Evolutionary conservation across 2,797 vertebrate species (phyloP).

Genomic region (Rhinophrynus dorsalis): DNA sequence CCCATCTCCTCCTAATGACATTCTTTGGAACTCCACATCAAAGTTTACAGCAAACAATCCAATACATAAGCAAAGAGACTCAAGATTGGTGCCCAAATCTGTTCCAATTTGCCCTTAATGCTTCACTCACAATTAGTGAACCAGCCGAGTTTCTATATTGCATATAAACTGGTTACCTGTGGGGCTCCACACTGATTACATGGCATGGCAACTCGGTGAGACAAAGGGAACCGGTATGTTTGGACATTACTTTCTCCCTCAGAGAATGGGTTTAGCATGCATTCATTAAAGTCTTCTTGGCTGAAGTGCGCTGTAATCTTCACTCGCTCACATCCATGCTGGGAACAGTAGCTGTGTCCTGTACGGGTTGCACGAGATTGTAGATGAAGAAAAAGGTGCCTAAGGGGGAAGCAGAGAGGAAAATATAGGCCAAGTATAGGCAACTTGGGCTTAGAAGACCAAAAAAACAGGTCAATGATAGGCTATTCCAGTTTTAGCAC

Average conservation of each 20-base stretch:
- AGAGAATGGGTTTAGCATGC: slow-evolving; percentile 44
- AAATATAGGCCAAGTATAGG: too few species aligned
- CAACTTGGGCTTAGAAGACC: too few species aligned
- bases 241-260: neutral
- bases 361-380: slow-evolving; percentile 44
- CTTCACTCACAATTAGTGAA: too few species aligned
- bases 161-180: slow-evolving; percentile 50
- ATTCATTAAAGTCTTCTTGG: slow-evolving; percentile 32
- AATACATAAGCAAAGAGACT: too few species aligned
- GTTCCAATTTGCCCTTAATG: too few species aligned
- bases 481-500: too few species aligned
- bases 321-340: slow-evolving; percentile 57
- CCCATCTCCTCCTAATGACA: too few species aligned
- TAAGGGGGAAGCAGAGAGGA: slow-evolving; percentile 30
- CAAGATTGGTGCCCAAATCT: too few species aligned
- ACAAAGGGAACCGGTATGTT: neutral
- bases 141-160: too few species aligned
- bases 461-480: too few species aligned
- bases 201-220: neutral
- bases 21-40: too few species aligned
- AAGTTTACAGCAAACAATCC: too few species aligned
- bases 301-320: slow-evolving; percentile 48
- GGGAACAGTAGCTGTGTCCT: slow-evolving; percentile 62
- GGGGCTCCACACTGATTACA: slow-evolving; percentile 54
- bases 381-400: slow-evolving; percentile 57